Base-by-base conservation (phyloP, 2,113 vertebrate species). In the Aramus guarauna region DNA sequence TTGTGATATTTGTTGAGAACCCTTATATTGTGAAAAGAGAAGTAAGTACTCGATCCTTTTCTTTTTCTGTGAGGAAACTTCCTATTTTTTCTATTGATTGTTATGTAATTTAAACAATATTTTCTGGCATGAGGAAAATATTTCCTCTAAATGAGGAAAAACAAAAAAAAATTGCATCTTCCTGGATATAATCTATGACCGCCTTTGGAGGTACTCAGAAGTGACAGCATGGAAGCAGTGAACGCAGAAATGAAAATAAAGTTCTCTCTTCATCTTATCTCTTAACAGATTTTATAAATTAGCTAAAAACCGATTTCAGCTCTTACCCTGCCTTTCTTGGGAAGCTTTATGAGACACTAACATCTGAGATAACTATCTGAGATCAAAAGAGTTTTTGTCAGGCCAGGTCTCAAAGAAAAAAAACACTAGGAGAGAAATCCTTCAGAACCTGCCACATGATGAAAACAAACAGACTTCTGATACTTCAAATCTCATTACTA, bases 401-500 rank as follows among this genome's bases (percentile, higher is more conserved):
- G 50, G 37, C 4, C 32, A 62, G 22, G n/a, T 62, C 16, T 73
- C 27, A 55, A 66, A 90, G 62, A 84, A 73, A 75, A 64, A 30
- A 56, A 7, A 3, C 64, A 26, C 36, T 47, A 69, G 17, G 32
- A 92, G 6, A 88, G 41, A 80, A 87, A 67, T 69, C 45, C 45
- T 88, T 80, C 55, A 93, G 84, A 90, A 83, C 11, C n/a, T 67
- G 66, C 55, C 82, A 88, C 19, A 55, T 23, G 37, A 64, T 47
- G 37, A 83, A 91, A 95, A 82, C 58, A 79, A 75, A 80, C 30
- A 67, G 67, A n/a, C 26, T 92, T 90, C 50, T 84, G 55, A 71
- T 92, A 90, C 64, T 93, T 92, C 88, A 84, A 92, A 92, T 86
- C 88, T 63, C 82, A 95, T 93, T 71, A 88, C 14, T 90, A 94